Percentiles rank a stretch among this genome's conserved stretches.
Evolutionary conservation across 2,888 invertebrate genomes (phyloP).

Genomic region (Plagodis pulveraria): DNA sequence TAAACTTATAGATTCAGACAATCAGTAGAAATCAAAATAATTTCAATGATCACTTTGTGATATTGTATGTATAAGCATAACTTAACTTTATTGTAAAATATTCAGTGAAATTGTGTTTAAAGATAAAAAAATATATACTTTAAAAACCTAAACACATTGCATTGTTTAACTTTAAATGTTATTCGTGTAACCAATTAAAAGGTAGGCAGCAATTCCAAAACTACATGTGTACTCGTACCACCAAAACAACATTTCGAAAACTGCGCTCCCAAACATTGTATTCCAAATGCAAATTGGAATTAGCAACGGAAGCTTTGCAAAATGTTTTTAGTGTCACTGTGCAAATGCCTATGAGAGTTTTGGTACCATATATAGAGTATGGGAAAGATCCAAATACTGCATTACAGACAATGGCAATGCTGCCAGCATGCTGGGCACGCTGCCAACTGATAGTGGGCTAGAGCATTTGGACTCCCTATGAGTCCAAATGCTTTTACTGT

Average conservation of each 20-base stretch:
- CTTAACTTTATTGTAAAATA: too few species aligned
- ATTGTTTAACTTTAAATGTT: not conserved
- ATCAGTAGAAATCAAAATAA: too few species aligned
- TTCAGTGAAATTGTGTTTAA: too few species aligned
- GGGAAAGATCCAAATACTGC: not conserved
- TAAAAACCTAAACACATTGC: not conserved
- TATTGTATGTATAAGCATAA: too few species aligned
- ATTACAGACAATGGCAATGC: too few species aligned
- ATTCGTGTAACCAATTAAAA: not conserved
- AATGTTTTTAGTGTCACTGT: slow-evolving; percentile 42
- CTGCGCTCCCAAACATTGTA: slow-evolving; percentile 21
- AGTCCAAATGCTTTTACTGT: too few species aligned
- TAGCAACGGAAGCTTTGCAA: slow-evolving; percentile 34
- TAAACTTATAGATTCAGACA: too few species aligned
- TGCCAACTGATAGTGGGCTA: too few species aligned
- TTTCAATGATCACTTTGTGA: too few species aligned
- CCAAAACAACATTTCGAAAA: slow-evolving; percentile 18
- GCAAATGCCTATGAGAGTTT: slow-evolving; percentile 36
- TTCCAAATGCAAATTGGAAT: slow-evolving; percentile 32
- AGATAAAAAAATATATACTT: too few species aligned
- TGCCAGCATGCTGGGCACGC: too few species aligned
- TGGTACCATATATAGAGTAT: not conserved
- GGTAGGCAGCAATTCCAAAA: not conserved
- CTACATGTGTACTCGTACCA: not conserved
- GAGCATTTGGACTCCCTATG: too few species aligned